A percentile compares a stretch with the other conserved stretches of the same genome.
These are phyloP conservation scores for Herpetotheres cachinnans DNA, from an alignment of 2,113 vertebrate species.

Conservation along the genomic window DNA sequence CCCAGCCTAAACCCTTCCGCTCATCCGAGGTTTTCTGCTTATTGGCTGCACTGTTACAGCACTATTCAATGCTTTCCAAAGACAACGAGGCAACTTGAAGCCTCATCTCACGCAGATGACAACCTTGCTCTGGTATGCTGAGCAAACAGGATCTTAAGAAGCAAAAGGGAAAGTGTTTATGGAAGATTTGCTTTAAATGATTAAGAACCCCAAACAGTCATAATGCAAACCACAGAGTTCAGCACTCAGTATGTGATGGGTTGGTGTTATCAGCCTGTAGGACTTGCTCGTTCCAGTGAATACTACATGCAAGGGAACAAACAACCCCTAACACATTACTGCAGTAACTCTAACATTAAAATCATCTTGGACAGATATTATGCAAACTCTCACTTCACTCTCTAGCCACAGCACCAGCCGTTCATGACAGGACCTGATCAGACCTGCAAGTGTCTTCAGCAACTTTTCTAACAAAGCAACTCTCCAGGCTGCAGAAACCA, in stretches of 20 bases:
- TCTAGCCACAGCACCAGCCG: neutral
- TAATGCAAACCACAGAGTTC: conserved; percentile 17
- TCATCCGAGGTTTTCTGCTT: neutral
- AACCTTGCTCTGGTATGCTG: conserved; percentile 43
- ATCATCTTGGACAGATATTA: neutral
- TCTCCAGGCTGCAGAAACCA: neutral
- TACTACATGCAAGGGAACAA: neutral
- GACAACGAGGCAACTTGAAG: neutral
- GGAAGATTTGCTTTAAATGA: conserved; percentile 57
- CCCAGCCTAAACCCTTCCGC: neutral
- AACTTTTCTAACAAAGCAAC: neutral
- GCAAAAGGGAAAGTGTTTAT: conserved; percentile 62
- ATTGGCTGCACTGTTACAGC: neutral
- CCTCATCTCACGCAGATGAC: conserved; percentile 30
- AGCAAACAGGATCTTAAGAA: conserved; percentile 58
- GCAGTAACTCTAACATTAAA: neutral
- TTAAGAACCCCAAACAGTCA: conserved; percentile 51
- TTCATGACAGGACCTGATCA: neutral
- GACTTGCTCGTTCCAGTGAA: neutral
- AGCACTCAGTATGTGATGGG: neutral
- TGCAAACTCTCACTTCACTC: neutral
- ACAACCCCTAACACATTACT: neutral
- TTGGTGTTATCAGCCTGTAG: neutral
- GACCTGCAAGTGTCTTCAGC: neutral
- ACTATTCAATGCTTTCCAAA: neutral